phyloP scores from a whole-genome alignment of 2,888 invertebrate genomes.

The Ditula angustiorana region DNA sequence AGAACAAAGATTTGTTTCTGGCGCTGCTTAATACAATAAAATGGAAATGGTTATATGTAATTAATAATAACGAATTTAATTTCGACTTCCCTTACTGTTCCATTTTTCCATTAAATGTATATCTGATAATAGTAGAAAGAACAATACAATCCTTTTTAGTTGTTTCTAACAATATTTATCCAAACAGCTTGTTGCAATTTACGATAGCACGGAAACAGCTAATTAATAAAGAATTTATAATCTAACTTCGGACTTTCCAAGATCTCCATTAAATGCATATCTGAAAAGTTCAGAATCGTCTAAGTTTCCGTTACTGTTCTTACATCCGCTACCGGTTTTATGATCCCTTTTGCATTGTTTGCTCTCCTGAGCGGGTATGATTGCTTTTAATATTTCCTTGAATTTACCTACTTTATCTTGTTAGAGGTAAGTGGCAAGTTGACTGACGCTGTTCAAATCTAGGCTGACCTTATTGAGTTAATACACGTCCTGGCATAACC shows the following conservation, averaged over 20 bases:
- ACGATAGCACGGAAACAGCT: neutral
- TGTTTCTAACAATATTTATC: no score
- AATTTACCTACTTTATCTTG: slow-evolving; percentile 1
- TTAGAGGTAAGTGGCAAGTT: neutral
- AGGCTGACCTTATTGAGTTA: neutral
- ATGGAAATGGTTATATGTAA: no score
- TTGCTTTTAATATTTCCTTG: slow-evolving; percentile 1
- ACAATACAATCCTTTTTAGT: no score
- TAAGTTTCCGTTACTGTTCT: neutral
- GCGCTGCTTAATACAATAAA: no score
- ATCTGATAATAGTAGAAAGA: no score
- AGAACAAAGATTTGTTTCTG: no score
- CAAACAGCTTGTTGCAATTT: neutral
- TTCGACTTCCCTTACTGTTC: no score
- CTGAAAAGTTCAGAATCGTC: neutral
- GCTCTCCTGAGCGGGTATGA: neutral
- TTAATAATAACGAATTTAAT: no score
- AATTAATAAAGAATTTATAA: neutral
- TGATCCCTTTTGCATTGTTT: neutral
- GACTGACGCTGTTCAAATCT: neutral
- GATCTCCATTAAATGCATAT: neutral
- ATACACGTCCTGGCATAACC: no score
- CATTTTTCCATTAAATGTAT: no score
- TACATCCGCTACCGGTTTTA: neutral
- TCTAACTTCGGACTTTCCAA: neutral